Evolutionary conservation across 2,113 vertebrate species (phyloP), one percentile per base, ranked within the genome.

Genomic region (Gadus chalcogrammus): DNA sequence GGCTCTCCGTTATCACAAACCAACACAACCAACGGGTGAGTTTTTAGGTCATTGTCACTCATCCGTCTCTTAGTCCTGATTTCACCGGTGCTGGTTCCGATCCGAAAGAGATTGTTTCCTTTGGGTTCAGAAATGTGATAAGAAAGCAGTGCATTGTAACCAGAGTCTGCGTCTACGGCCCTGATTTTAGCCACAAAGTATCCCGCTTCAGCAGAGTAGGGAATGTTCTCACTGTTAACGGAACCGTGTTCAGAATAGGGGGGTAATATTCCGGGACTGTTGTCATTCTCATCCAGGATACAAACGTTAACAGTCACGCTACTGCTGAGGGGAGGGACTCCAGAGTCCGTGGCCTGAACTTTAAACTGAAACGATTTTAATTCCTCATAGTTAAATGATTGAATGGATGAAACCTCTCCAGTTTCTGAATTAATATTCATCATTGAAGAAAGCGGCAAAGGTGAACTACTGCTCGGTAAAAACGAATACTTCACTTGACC

Each of bases 261-360:
- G 35, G 92, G 88, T 11, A 94, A 85, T 75, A 96, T 89, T 15
- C 85, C 22, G 0, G 94, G 94, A 59, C 83, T 88, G 17, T 94
- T 95, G 85, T 94, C 94, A 66, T 95, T 95, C 75, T 90, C 90
- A 75, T 95, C 95, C 24, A 91, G 71, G 48, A 96, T 91, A 9
- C 84, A 87, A 67, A 89, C 75, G 13, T 87, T 91, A 0, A 91
- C 82, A 17, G 82, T 88, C 15, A 84, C 79, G n/a, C 86, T 89
- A 78, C 82, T n/a, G 55, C 55, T 58, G 9, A 58, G 55, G 3
- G 55, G 55, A 17, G 55, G 55, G 2, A 58, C 55, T 58, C 55
- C 55, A 58, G 55, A 58, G 15, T 58, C 55, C n/a, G 55, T 85
- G 38, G 89, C 92, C 7, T 86, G 85, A 80, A 92, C 88, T 68